These are phyloP conservation scores for Rhodophaea formosa DNA, from an alignment of 2,888 invertebrate species.

Conservation along the genomic window DNA sequence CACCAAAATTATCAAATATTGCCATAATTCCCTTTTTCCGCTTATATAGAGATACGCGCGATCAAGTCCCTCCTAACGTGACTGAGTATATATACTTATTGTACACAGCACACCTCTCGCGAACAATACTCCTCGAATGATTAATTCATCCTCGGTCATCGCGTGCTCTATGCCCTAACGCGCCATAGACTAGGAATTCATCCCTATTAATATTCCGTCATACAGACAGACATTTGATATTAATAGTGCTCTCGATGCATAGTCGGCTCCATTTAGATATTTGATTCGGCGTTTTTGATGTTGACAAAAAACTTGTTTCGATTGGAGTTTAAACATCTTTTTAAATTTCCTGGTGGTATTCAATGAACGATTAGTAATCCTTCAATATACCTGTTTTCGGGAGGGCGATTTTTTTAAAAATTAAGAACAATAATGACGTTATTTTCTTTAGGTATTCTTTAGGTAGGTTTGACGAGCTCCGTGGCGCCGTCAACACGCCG, in stretches of 20 bases:
- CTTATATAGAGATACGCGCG: no score
- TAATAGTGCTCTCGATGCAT: slow-evolving; percentile 44
- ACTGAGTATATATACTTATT: background rate
- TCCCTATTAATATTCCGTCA: slow-evolving; percentile 72
- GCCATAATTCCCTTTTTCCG: no score
- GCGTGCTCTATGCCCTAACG: slow-evolving; percentile 41
- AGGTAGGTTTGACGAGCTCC: no score
- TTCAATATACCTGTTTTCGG: no score
- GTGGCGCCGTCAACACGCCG: no score
- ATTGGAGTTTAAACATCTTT: slow-evolving; percentile 34
- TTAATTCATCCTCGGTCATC: slow-evolving; percentile 53
- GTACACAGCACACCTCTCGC: slow-evolving; percentile 22
- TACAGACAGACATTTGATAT: slow-evolving; percentile 50
- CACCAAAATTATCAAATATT: no score
- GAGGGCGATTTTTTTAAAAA: no score
- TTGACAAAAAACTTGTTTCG: slow-evolving; percentile 46
- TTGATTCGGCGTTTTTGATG: slow-evolving; percentile 28
- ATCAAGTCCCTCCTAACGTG: no score
- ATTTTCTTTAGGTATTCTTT: background rate
- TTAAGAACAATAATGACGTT: no score
- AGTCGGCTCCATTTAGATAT: slow-evolving; percentile 13
- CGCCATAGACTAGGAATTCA: slow-evolving; percentile 48
- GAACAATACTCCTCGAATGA: slow-evolving; percentile 55
- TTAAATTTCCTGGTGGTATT: slow-evolving; percentile 24
- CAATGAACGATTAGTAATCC: no score